phyloP scores from a whole-genome alignment of 2,797 vertebrate genomes.

The Urosaurus nigricauda region DNA sequence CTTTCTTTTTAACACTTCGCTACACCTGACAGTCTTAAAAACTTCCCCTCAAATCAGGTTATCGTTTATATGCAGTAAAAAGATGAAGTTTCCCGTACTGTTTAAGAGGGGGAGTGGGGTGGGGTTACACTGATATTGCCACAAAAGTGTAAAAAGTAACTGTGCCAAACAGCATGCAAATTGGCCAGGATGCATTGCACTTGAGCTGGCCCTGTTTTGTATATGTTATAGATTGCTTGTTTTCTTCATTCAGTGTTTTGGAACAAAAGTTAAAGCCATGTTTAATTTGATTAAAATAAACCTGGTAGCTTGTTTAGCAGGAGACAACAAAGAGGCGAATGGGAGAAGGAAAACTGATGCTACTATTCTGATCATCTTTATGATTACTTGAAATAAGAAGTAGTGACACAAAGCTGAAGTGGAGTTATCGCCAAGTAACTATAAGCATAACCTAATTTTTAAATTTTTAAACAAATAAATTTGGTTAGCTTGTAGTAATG shows the following conservation, averaged over 20 bases:
- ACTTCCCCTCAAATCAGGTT: conserved; percentile 17
- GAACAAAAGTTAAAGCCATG: background rate
- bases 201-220: background rate
- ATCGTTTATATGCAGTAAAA: conserved; percentile 20
- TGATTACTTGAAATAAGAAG: background rate
- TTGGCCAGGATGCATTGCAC: background rate
- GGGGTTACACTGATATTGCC: conserved; percentile 16
- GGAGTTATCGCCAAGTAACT: background rate
- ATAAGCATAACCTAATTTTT: background rate
- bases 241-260: background rate
- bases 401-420: background rate
- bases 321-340: background rate
- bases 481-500: background rate
- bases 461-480: background rate
- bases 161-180: conserved; percentile 19
- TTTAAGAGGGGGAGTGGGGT: conserved; percentile 12
- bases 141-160: background rate
- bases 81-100: conserved; percentile 3
- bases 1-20: conserved; percentile 68
- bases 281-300: conserved; percentile 7
- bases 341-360: background rate
- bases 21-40: conserved; percentile 48
- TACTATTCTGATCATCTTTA: background rate
- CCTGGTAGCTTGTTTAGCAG: background rate
- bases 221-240: background rate